phyloP scores from a whole-genome alignment of 1,140 invertebrate species.

The Helicoverpa armigera region DNA sequence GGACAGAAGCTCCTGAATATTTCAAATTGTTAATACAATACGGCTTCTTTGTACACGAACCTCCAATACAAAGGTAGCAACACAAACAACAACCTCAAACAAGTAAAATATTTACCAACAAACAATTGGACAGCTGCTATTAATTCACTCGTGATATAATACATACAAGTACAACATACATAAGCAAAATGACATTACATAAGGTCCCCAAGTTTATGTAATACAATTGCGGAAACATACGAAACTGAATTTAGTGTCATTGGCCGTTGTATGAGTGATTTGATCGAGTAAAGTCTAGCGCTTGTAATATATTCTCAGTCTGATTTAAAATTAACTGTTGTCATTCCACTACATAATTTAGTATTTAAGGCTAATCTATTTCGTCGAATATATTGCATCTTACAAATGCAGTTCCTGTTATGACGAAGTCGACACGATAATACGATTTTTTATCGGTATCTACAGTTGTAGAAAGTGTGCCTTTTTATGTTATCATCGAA shows the following conservation, averaged over 20 bases:
- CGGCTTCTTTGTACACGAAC: neutral
- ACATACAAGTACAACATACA: neutral
- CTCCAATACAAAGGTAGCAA: conserved; percentile 13
- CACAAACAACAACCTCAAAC: conserved; percentile 15
- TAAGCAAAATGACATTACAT: conserved; percentile 2
- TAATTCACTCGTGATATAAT: conserved; percentile 8
- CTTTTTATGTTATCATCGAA: no score
- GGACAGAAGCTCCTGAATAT: neutral
- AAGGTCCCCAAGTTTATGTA: conserved; percentile 10
- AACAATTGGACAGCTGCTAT: conserved; percentile 6
- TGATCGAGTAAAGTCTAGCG: neutral
- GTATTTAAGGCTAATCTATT: no score
- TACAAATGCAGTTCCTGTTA: no score
- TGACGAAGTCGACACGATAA: no score
- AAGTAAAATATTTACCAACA: conserved; percentile 11
- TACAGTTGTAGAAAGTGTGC: no score
- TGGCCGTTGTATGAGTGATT: conserved; percentile 22
- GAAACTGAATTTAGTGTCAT: conserved; percentile 21
- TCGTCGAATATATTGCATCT: no score
- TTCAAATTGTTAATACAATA: neutral
- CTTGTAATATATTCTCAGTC: neutral
- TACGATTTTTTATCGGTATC: no score
- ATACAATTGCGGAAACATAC: conserved; percentile 30
- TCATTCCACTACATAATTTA: no score
- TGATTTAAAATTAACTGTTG: no score